Percentiles rank a stretch among this genome's conserved stretches.
phyloP scores from a whole-genome alignment of 2,113 vertebrate species.

The Xenotilapia leptura region DNA sequence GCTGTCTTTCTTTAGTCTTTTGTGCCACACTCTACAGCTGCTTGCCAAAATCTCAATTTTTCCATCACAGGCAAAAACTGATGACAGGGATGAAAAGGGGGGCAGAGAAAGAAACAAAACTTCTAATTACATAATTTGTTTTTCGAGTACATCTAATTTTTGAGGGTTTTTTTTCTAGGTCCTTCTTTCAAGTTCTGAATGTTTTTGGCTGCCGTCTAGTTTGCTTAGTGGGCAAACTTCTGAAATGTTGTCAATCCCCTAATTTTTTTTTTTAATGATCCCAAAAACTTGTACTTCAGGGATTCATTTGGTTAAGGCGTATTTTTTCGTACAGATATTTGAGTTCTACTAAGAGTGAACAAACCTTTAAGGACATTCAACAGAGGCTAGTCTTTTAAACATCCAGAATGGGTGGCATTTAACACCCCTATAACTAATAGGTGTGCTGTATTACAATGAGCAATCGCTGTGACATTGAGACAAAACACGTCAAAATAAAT shows the following conservation, averaged over 20 bases:
- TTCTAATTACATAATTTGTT: neutral
- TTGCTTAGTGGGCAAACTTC: neutral
- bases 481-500: neutral
- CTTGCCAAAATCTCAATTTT: conserved; percentile 3
- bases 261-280: neutral
- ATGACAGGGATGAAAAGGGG: neutral
- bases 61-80: neutral
- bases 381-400: neutral
- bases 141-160: neutral
- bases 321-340: neutral
- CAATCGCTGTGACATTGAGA: neutral
- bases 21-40: conserved; percentile 49
- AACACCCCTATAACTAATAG: neutral
- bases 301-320: neutral
- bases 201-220: neutral
- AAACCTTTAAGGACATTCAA: neutral
- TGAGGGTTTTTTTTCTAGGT: accelerated
- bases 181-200: neutral
- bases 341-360: neutral
- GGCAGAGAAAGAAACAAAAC: neutral
- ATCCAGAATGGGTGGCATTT: neutral
- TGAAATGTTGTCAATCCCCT: neutral
- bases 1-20: conserved; percentile 42
- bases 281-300: neutral
- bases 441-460: neutral